Evolutionary conservation across 2,888 invertebrate species (phyloP), one percentile per base, ranked within the genome.

Genomic region (Andrena dorsata): DNA sequence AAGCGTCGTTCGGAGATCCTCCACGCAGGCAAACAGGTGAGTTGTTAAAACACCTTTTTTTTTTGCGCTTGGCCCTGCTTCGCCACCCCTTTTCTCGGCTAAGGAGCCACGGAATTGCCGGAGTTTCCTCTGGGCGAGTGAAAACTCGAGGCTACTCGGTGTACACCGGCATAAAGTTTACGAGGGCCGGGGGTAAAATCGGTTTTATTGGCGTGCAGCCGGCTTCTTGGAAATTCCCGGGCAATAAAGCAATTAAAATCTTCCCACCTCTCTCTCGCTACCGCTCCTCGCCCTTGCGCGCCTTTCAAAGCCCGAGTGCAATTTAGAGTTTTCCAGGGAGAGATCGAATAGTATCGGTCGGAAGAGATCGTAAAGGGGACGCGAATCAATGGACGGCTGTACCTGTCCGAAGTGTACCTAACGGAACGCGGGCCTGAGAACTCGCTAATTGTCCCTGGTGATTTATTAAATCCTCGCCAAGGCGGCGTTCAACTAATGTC

Each of bases 161-260:
- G 65, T 64, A 64, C 56, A 56, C 51, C 77, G 77, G 77, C 87
- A 85, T 90, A 89, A 90, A 88, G 78, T 89, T 87, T 87, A 86
- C 85, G 78, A 88, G 76, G 81, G 77, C 73, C 13, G 13, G 73
- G 77, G 82, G 86, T 86, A 85, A 87, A 89, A 87, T 84, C 83
- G 82, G 83, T 82, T 88, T 89, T 88, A 88, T 86, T 84, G 86
- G 76, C 74, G 74, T 78, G 79, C 80, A 66, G 76, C 76, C 69
- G 51, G 74, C 53, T 86, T 58, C 83, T 80, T 70, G 82, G 88
- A 90, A 74, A 91, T 88, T 81, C 77, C 82, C 23, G 78, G 82
- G 85, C 80, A 89, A 89, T 92, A 92, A 92, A 92, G 85, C 90
- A 85, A 91, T 91, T 91, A 91, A 90, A 88, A 74, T 76, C 66